phyloP scores from a whole-genome alignment of 2,888 invertebrate species.

The Pocota personata region DNA sequence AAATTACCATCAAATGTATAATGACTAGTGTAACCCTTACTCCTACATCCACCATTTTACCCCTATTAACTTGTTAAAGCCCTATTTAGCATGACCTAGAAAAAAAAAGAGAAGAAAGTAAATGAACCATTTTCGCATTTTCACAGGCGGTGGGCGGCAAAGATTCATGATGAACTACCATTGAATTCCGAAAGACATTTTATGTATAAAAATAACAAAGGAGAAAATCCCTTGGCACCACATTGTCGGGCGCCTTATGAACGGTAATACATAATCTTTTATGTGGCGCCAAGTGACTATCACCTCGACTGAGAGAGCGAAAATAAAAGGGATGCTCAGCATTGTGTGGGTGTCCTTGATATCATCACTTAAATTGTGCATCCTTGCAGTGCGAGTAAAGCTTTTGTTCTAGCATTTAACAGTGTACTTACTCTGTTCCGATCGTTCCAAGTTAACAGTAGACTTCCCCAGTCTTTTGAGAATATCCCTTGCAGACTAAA shows the following conservation, averaged over 20 bases:
- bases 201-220: constrained; percentile 4
- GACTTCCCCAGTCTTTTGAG: constrained; percentile 12
- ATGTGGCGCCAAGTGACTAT: constrained; percentile 69
- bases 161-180: constrained; percentile 57
- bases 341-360: constrained; percentile 37
- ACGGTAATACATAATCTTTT: constrained; percentile 55
- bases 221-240: constrained; percentile 58
- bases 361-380: constrained; percentile 19
- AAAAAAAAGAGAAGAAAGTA: constrained; percentile 26
- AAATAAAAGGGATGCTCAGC: neutral
- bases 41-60: constrained; percentile 1
- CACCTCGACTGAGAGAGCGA: constrained; percentile 33
- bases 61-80: constrained; percentile 39
- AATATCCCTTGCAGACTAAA: constrained; percentile 33
- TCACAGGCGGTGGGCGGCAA: constrained; percentile 43
- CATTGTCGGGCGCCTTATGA: constrained; percentile 69
- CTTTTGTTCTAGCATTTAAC: constrained; percentile 9
- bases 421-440: constrained; percentile 18
- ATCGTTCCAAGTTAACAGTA: constrained; percentile 43
- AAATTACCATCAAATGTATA: constrained; percentile 31
- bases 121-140: constrained; percentile 25
- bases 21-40: constrained; percentile 30
- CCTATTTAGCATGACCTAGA: constrained; percentile 61
- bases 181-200: constrained; percentile 57
- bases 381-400: constrained; percentile 13